Evolutionary conservation across 2,888 invertebrate species (phyloP).

Genomic region (Eilema sororculum): DNA sequence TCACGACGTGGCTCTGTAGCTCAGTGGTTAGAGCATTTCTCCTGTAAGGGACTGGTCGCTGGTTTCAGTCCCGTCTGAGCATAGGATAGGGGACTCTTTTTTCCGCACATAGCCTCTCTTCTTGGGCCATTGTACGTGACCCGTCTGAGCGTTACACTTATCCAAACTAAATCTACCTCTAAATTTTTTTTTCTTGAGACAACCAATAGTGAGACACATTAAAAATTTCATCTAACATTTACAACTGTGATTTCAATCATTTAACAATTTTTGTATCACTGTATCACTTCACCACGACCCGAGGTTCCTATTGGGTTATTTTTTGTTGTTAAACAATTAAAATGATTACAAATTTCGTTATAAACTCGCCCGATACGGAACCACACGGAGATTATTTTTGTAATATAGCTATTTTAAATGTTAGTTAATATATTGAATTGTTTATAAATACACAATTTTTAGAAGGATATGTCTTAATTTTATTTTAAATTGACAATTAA

Average conservation of each 20-base stretch:
- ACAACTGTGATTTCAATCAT: constrained; percentile 21
- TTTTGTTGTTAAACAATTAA: neutral
- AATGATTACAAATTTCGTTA: constrained; percentile 9
- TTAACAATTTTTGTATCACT: constrained; percentile 18
- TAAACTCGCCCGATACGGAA: constrained; percentile 20
- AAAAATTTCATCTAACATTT: no score
- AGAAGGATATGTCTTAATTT: neutral
- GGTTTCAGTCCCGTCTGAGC: no score
- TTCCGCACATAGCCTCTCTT: no score
- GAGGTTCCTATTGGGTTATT: constrained; percentile 17
- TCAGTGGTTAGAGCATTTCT: no score
- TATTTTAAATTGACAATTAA: neutral
- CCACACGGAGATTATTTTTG: constrained; percentile 24
- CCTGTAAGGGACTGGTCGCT: no score
- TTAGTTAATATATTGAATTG: constrained; percentile 26
- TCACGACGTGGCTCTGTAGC: no score
- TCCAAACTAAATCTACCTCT: no score
- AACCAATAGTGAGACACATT: no score
- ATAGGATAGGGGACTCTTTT: no score
- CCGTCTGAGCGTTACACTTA: no score
- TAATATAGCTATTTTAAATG: constrained; percentile 24
- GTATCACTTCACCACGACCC: constrained; percentile 1
- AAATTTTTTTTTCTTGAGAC: no score
- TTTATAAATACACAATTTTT: constrained; percentile 19
- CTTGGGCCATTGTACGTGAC: no score